Conservation (phyloP, 2,797 vertebrate species). For the Diplodus sargus region DNA sequence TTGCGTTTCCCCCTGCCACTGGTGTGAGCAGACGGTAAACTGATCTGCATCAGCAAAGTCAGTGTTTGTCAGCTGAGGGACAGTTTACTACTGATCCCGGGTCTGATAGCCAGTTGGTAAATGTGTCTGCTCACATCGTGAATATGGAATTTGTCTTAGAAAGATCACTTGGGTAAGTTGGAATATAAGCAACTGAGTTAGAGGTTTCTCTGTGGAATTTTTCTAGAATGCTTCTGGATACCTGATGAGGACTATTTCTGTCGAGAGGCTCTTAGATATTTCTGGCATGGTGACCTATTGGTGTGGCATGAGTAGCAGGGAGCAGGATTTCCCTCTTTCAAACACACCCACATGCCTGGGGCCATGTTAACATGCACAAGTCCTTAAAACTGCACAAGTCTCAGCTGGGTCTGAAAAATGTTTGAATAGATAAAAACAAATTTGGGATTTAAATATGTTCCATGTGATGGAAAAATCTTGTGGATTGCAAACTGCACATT, state of each 20-base stretch:
- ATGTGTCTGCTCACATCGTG: not conserved
- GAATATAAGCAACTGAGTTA: constrained; percentile 2
- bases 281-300: constrained; percentile 24
- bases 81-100: not conserved
- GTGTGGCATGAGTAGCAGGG: constrained; percentile 5
- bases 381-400: not conserved
- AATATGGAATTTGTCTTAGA: not conserved
- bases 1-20: not conserved
- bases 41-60: constrained; percentile 16
- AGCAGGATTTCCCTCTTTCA: not conserved
- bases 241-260: constrained; percentile 28
- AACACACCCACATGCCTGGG: not conserved
- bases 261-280: constrained; percentile 27
- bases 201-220: constrained; percentile 10
- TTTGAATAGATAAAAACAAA: too few species aligned
- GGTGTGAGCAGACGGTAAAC: not conserved
- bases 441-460: too few species aligned
- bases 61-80: not conserved
- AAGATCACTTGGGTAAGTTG: not conserved
- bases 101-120: not conserved
- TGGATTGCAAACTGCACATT: too few species aligned
- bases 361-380: not conserved
- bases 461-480: too few species aligned
- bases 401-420: not conserved
- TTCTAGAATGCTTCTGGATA: not conserved